A percentile compares a stretch with the other conserved stretches of the same genome.
Conservation (phyloP, 2,797 vertebrate species). For the Eurystomus glaucurus region DNA sequence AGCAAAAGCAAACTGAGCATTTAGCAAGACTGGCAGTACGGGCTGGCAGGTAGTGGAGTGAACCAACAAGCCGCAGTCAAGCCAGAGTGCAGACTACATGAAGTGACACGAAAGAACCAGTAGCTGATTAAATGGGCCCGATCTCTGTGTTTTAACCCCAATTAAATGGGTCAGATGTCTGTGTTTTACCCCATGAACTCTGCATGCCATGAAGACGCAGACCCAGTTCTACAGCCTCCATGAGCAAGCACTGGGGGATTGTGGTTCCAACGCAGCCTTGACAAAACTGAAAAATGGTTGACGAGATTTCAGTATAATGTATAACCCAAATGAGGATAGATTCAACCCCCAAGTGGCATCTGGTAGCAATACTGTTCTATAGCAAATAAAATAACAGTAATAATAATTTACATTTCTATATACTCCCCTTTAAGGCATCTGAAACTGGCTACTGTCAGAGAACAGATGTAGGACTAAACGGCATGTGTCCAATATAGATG, state of each 20-base stretch:
- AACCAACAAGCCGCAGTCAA: neutral
- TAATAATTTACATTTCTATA: conserved; percentile 54
- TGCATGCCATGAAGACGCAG: neutral
- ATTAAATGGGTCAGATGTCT: neutral
- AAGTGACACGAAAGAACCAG: neutral
- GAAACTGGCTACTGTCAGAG: conserved; percentile 55
- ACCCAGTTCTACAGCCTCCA: neutral
- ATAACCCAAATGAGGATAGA: neutral
- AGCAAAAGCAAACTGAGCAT: neutral
- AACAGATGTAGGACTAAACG: conserved; percentile 38
- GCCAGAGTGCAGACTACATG: neutral
- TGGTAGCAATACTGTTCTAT: conserved; percentile 30
- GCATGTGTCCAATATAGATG: neutral
- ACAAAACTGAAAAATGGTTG: neutral
- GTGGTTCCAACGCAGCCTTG: neutral
- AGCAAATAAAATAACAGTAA: conserved; percentile 53
- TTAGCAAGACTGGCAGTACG: neutral
- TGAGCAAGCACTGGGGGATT: neutral
- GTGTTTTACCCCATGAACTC: neutral
- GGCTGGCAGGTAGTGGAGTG: neutral
- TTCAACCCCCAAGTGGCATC: neutral
- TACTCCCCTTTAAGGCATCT: conserved; percentile 30
- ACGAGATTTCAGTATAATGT: neutral
- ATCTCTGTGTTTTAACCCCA: neutral
- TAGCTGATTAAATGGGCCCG: neutral